Conservation (phyloP, 35 echinoderm and acorn worm species). For the Heliocidaris tuberculata region DNA sequence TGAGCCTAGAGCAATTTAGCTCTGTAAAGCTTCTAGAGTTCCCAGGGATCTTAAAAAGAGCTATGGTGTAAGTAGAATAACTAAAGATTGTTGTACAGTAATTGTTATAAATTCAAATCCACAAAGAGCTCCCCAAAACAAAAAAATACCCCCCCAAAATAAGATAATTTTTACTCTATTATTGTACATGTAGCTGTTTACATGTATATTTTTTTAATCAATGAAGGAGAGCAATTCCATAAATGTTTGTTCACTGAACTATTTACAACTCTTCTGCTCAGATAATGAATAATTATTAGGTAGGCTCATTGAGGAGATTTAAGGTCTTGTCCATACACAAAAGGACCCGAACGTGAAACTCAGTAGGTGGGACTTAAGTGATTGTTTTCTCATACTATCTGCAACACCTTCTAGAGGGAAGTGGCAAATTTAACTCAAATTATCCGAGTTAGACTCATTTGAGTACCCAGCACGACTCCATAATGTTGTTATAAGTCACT, state of each 20-base stretch:
- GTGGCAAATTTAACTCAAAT: slow-evolving; percentile 26
- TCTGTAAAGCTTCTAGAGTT: too few species aligned
- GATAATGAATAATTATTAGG: not conserved
- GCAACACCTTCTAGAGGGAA: not conserved
- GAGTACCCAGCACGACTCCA: not conserved
- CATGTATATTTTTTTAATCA: too few species aligned
- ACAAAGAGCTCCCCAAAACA: too few species aligned
- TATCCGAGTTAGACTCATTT: slow-evolving; percentile 6
- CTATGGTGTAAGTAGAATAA: too few species aligned
- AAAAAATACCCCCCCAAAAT: too few species aligned
- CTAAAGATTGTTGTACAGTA: too few species aligned
- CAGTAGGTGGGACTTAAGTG: not conserved
- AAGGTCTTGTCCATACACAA: not conserved
- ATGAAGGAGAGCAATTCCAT: too few species aligned
- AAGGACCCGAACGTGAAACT: not conserved
- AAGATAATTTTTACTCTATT: too few species aligned
- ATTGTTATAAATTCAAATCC: too few species aligned
- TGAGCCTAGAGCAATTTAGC: too few species aligned
- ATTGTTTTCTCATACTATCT: not conserved
- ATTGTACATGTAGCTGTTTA: too few species aligned
- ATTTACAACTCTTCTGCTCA: not conserved
- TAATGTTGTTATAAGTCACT: not conserved
- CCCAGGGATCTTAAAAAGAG: too few species aligned
- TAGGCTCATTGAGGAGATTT: not conserved
- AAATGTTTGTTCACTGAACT: not conserved